Evolutionary conservation across 2,797 vertebrate species (phyloP).

Genomic region (Petrocephalus sullivani): DNA sequence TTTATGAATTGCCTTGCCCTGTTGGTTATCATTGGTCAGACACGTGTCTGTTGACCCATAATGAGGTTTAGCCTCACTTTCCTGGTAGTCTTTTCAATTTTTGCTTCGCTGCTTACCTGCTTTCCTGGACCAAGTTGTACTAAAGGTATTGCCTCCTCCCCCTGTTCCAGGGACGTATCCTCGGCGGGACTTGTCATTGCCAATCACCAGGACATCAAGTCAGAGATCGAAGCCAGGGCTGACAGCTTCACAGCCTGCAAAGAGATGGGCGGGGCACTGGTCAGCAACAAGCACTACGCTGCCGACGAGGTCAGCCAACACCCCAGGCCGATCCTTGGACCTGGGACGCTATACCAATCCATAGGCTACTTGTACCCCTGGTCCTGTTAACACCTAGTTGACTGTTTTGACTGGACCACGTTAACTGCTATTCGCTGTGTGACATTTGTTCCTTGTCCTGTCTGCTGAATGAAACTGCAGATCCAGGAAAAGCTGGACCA

Average conservation of each 20-base stretch:
- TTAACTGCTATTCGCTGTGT: neutral
- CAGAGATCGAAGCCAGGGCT: constrained; percentile 83
- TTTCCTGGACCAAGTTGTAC: neutral
- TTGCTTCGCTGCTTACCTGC: neutral
- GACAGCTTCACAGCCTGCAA: constrained; percentile 82
- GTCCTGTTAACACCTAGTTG: neutral
- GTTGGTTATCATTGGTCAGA: neutral
- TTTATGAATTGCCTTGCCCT: neutral
- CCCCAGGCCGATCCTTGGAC: neutral
- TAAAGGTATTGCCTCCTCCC: neutral
- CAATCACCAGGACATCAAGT: constrained; percentile 87
- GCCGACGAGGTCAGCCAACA: constrained; percentile 72
- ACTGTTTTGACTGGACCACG: neutral
- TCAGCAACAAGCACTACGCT: constrained; percentile 79
- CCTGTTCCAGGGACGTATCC: constrained; percentile 69
- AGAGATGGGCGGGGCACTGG: constrained; percentile 78
- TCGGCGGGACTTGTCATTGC: constrained; percentile 80
- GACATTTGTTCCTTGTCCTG: neutral
- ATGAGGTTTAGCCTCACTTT: neutral
- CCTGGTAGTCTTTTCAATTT: neutral
- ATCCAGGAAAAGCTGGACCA: constrained; percentile 84
- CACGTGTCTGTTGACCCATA: neutral
- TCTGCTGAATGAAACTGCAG: constrained; percentile 47
- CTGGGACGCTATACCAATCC: neutral
- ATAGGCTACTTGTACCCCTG: neutral